Conservation (phyloP, 2,113 vertebrate genomes). For the Tachuris rubrigastra region DNA sequence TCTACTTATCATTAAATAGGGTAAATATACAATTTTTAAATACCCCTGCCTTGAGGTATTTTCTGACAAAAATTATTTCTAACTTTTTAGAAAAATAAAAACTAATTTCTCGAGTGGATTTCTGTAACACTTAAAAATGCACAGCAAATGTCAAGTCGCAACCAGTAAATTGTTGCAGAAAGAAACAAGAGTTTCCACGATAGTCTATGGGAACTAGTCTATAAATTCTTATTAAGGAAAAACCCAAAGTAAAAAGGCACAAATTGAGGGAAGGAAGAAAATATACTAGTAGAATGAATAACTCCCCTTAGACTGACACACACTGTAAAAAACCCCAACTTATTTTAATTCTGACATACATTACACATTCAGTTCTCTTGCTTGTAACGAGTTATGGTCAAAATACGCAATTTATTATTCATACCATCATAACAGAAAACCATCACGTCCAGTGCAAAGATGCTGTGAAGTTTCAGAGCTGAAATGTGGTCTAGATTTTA, state of each 20-base stretch:
- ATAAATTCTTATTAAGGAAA: neutral
- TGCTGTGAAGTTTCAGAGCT: neutral
- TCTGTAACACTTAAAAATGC: neutral
- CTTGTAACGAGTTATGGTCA: neutral
- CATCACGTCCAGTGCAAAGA: neutral
- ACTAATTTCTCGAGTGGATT: neutral
- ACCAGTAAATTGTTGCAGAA: neutral
- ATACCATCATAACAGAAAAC: neutral
- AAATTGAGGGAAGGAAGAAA: neutral
- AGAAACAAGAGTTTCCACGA: neutral
- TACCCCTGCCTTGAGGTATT: neutral
- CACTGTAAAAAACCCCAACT: neutral
- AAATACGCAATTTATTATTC: conserved; percentile 22
- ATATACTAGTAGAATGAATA: neutral
- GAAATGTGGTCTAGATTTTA: neutral
- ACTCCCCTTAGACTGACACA: neutral
- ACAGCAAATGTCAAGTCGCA: neutral
- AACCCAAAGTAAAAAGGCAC: neutral
- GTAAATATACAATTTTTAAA: neutral
- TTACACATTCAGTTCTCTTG: neutral
- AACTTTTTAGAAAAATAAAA: neutral
- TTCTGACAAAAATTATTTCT: neutral
- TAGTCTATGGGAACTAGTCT: neutral
- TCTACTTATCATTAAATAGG: neutral
- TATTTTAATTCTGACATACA: conserved; percentile 24